Conservation (phyloP, 1,140 invertebrate species). For the Neodiprion virginianus region DNA sequence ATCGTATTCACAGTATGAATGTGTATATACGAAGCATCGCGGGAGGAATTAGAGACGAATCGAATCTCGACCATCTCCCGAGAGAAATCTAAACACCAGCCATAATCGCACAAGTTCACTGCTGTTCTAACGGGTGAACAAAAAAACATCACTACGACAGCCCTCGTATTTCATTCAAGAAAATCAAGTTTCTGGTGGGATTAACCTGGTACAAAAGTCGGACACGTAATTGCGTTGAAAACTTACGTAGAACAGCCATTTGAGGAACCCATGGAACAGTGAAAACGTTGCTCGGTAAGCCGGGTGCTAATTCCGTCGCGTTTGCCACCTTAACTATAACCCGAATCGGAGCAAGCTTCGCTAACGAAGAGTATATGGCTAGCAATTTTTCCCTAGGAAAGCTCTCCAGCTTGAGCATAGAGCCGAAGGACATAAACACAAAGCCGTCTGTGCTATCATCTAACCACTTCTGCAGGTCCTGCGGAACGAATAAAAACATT, state of each 20-base stretch:
- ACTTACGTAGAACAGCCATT: constrained; percentile 68
- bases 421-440: constrained; percentile 78
- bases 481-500: constrained; percentile 40
- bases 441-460: constrained; percentile 72
- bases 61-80: no score
- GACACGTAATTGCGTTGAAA: no score
- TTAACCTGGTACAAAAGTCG: no score
- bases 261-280: constrained; percentile 70
- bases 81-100: no score
- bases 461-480: constrained; percentile 72
- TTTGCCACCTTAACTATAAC: constrained; percentile 40
- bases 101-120: constrained; percentile 53
- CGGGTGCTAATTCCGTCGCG: constrained; percentile 40
- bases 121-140: constrained; percentile 57
- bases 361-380: constrained; percentile 39
- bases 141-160: constrained; percentile 59
- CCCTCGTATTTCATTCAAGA: constrained; percentile 58
- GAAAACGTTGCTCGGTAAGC: constrained; percentile 66
- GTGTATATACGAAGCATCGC: no score
- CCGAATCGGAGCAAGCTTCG: constrained; percentile 43
- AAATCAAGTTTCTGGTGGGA: constrained; percentile 48
- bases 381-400: constrained; percentile 34
- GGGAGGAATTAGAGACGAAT: no score
- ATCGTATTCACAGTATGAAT: neutral
- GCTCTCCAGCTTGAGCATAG: constrained; percentile 71